Conservation (phyloP, 2,797 vertebrate species). For the Enteromius anoplus region DNA sequence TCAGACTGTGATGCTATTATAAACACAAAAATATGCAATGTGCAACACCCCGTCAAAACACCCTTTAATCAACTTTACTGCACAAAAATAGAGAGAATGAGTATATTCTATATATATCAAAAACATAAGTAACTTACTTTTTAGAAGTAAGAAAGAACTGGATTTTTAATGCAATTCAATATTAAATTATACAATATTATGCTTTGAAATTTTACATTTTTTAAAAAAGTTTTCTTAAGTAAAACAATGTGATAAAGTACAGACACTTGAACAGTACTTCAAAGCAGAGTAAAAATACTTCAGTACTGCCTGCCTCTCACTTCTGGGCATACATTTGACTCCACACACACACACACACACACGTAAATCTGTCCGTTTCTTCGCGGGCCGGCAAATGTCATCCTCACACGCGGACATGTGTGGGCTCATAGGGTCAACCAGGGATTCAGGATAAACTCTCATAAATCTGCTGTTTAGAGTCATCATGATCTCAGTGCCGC, state of each 20-base stretch:
- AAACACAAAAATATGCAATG: slow-evolving; percentile 44
- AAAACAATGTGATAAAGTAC: no score
- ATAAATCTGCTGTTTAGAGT: background rate
- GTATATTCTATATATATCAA: no score
- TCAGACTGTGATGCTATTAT: slow-evolving; percentile 63
- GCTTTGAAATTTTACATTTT: no score
- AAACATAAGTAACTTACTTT: no score
- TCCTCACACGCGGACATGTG: background rate
- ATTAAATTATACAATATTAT: no score
- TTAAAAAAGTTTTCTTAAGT: no score
- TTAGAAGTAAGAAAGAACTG: no score
- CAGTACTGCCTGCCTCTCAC: background rate
- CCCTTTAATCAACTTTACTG: background rate
- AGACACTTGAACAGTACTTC: no score
- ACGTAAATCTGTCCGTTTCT: slow-evolving; percentile 49
- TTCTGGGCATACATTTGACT: background rate
- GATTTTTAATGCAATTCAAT: no score
- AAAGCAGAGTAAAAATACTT: no score
- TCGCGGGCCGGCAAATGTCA: background rate
- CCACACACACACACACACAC: slow-evolving; percentile 19
- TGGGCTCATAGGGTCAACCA: background rate
- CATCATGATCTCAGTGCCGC: background rate
- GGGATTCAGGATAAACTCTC: slow-evolving; percentile 30
- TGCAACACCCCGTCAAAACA: background rate
- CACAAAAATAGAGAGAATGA: background rate